Evolutionary conservation across 2,797 vertebrate species (phyloP), one percentile per base, ranked within the genome.

Genomic region (Kryptopterus vitreolus): DNA sequence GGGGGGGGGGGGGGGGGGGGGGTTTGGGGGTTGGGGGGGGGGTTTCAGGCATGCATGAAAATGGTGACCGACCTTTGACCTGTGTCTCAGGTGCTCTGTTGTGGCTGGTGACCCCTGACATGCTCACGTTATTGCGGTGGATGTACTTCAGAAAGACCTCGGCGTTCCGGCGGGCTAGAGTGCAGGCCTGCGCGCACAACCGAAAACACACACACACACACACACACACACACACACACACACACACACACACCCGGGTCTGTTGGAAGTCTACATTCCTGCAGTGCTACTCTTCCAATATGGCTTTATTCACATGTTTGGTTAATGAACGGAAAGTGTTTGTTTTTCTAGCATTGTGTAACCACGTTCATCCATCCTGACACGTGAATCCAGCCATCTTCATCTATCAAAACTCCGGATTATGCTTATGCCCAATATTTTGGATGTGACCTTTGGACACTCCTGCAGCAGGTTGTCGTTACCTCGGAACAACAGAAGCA

Each of bases 131-230:
- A 93, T 99, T 99, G 83, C 97, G 94, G 88, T 99, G 97, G 90
- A 99, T 99, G 91, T 99, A 99, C 91, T 99, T 99, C 77, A 99
- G 95, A 88, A 99, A 99, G 18, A 99, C 97, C 81, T 99, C 97
- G 0, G 98, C 97, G 0, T 99, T 99, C 58, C 97, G 91, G 69
- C 97, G 91, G 1, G 97, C 97, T 84, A 99, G 90, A 0, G 98
- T 99, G 48, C 98, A 99, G 1, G 98, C 98, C 98, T 99, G 86
- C 58, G 5, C 3, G 35, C 52, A 74, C 7, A 38, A 16, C 4
- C 29, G n/a, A n/a, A n/a, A 24, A 16, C 15, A 59, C 55, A 59
- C 55, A 59, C n/a, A n/a, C n/a, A n/a, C n/a, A n/a, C n/a, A n/a
- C n/a, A n/a, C n/a, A n/a, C n/a, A n/a, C n/a, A n/a, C n/a, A n/a